Evolutionary conservation across 2,888 invertebrate genomes (phyloP), one percentile per base, ranked within the genome.

Genomic region (Sarcophaga rosellei): DNA sequence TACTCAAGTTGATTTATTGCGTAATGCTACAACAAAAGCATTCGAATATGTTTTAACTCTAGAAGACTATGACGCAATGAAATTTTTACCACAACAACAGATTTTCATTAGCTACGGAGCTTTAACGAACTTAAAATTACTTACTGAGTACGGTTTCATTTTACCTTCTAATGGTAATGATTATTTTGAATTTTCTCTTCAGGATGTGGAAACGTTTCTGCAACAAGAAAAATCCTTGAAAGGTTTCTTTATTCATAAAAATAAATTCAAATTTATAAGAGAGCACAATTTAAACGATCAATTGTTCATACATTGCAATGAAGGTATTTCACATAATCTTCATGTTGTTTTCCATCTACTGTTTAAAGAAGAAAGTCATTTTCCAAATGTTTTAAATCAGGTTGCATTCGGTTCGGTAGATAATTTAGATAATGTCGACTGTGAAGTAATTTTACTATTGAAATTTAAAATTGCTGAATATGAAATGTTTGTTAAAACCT

Each of bases 41-140:
- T 65, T 88, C 12, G 89, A 90, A 17, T 92, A 89, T 74, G 89
- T 92, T 8, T 79, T 92, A 1, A 90, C 89, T 1, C 73, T 91
- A 0, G 83, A 89, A 23, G 47, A 82, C n/a, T 21, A 87, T 11
- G 53, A 87, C 6, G 65, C 57, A 45, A 75, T 77, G 0, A 96
- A 95, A 91, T 92, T 94, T 75, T 94, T 95, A 80, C 87, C 86
- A 2, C 95, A 95, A 91, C 94, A 95, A 59, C 96, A 98, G 94
- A 95, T 98, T 78, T 98, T 97, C 92, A 98, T 98, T 89, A 97
- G 96, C 89, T 98, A 98, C 91, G 98, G 98, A 1, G 94, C 95
- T 61, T 96, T 98, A 91, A 95, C 96, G 89, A 98, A 97, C 93
- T 92, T 95, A 0, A 96, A 96, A 92, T 94, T 98, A n/a, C 95